Evolutionary conservation across 1,140 invertebrate genomes (phyloP).

Genomic region (Artemia franciscana): DNA sequence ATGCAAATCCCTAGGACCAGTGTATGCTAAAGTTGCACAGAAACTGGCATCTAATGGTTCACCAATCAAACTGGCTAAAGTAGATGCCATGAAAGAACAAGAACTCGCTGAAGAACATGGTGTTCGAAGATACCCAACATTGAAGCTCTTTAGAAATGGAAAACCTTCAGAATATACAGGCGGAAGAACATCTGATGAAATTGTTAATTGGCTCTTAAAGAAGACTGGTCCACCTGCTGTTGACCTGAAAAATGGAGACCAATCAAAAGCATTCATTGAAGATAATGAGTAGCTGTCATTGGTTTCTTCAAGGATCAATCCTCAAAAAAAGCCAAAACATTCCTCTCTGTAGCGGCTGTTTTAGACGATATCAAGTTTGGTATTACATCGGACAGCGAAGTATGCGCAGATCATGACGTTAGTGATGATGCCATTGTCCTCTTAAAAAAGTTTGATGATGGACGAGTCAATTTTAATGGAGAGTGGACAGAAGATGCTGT

Average conservation of each 20-base stretch:
- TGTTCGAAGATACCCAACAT: conserved; percentile 83
- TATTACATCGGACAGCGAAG: conserved; percentile 46
- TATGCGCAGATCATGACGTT: conserved; percentile 48
- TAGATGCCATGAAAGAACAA: conserved; percentile 84
- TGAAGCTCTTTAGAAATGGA: conserved; percentile 89
- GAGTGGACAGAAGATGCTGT: conserved; percentile 40
- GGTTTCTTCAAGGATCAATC: conserved; percentile 81
- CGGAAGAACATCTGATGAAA: conserved; percentile 72
- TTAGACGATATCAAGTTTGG: conserved; percentile 77
- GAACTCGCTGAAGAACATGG: conserved; percentile 64
- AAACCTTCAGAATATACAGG: conserved; percentile 55
- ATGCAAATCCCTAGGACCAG: conserved; percentile 89
- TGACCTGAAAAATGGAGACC: conserved; percentile 46
- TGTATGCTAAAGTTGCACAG: conserved; percentile 84
- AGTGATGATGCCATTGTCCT: conserved; percentile 49
- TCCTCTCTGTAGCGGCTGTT: conserved; percentile 45
- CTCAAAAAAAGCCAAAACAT: conserved; percentile 54
- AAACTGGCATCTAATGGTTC: conserved; percentile 49
- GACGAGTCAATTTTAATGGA: conserved; percentile 47
- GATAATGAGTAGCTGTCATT: conserved; percentile 55
- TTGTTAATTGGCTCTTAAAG: conserved; percentile 81
- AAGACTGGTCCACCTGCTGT: conserved; percentile 82
- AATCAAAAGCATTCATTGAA: conserved; percentile 59
- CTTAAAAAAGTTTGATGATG: conserved; percentile 94
- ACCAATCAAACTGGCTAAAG: conserved; percentile 71